These are phyloP conservation scores for Rhegmatorhina hoffmannsi DNA, from an alignment of 2,113 vertebrate species.

Conservation along the genomic window DNA sequence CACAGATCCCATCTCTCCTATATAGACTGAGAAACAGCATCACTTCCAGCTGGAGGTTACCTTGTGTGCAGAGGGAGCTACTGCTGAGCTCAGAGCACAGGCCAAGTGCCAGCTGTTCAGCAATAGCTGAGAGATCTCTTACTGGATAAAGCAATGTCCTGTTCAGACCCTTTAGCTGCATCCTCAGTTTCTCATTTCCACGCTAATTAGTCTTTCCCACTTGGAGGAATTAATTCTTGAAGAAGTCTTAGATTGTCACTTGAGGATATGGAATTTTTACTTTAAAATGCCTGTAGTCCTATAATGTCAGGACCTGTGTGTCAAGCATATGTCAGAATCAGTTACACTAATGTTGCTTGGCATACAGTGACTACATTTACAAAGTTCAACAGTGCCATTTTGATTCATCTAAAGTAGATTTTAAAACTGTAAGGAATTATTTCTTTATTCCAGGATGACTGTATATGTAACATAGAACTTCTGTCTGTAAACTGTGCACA, in stretches of 20 bases:
- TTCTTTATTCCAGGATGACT: neutral
- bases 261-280: neutral
- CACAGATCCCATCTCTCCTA: neutral
- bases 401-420: neutral
- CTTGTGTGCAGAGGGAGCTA: neutral
- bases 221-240: neutral
- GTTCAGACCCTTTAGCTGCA: neutral
- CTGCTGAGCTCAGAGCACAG: neutral
- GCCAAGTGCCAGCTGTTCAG: neutral
- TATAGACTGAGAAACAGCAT: neutral
- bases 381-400: neutral
- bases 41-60: neutral
- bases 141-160: neutral
- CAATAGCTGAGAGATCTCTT: neutral
- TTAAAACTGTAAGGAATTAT: neutral
- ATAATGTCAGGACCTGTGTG: neutral
- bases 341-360: neutral
- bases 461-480: neutral
- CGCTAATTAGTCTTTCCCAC: neutral
- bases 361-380: neutral
- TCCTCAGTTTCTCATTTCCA: neutral
- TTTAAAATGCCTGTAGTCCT: neutral
- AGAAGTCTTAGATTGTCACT: neutral
- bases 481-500: neutral
- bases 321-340: neutral